Evolutionary conservation across 2,797 vertebrate genomes (phyloP).

Genomic region (Coranthus polyacanthus): DNA sequence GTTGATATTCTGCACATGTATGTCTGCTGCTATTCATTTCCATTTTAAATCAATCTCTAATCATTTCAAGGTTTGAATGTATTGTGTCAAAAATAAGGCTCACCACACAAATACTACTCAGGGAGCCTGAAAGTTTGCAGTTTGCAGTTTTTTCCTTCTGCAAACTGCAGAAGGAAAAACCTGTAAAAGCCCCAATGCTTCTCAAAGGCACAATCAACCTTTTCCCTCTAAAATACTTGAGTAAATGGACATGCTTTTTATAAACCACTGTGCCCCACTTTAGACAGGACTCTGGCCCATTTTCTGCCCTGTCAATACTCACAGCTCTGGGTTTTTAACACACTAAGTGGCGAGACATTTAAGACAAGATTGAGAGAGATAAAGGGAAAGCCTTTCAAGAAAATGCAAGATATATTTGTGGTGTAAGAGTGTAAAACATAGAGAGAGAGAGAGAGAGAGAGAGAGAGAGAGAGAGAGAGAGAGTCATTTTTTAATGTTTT

Average conservation of each 20-base stretch:
- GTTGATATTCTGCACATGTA: background rate
- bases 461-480: background rate
- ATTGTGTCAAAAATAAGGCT: background rate
- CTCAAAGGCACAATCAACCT: constrained; percentile 63
- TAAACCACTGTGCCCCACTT: constrained; percentile 82
- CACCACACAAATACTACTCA: background rate
- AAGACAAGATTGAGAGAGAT: constrained; percentile 19
- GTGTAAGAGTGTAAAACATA: background rate
- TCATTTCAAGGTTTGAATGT: background rate
- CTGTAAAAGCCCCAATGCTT: constrained; percentile 32
- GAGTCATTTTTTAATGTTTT: background rate
- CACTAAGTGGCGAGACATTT: constrained; percentile 44
- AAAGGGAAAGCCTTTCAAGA: background rate
- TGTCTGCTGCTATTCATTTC: background rate
- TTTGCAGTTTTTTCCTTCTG: background rate
- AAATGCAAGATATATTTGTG: too few relatives aligned
- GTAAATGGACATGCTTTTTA: constrained; percentile 78
- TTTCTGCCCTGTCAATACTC: constrained; percentile 71
- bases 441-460: background rate
- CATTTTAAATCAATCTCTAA: background rate
- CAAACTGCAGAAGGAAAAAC: background rate
- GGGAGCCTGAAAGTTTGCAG: background rate
- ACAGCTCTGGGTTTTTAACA: constrained; percentile 56
- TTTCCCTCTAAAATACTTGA: constrained; percentile 57
- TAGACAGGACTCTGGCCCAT: constrained; percentile 81